A percentile compares a stretch with the other conserved stretches of the same genome.
phyloP scores from a whole-genome alignment of 92 coral and sea anemone genomes.

The Zoanthus gigantus region DNA sequence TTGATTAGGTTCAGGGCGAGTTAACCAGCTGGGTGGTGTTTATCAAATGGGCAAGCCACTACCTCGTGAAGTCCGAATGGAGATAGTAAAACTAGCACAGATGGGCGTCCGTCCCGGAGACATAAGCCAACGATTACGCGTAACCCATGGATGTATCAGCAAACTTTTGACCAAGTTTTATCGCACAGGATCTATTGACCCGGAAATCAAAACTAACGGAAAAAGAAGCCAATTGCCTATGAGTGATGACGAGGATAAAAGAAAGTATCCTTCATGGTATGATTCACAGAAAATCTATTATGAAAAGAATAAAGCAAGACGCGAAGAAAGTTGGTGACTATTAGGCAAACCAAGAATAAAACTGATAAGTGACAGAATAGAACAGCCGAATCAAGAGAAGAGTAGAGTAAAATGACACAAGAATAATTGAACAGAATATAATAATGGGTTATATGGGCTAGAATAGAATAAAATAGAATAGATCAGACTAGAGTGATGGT shows the following conservation, averaged over 20 bases:
- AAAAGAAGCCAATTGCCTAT: not conserved
- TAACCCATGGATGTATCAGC: slow-evolving; percentile 32
- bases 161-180: slow-evolving; percentile 30
- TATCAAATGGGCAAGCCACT: slow-evolving; percentile 40
- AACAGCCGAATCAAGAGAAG: not conserved
- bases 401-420: not conserved
- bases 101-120: slow-evolving; percentile 37
- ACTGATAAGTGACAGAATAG: not conserved
- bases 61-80: slow-evolving; percentile 20
- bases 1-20: slow-evolving; percentile 27
- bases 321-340: not conserved
- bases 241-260: not conserved
- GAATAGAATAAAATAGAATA: not conserved
- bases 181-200: slow-evolving; percentile 40
- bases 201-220: slow-evolving; percentile 14
- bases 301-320: not conserved
- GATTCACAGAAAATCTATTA: not conserved
- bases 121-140: slow-evolving; percentile 24
- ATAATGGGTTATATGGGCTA: not conserved
- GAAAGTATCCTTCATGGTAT: not conserved
- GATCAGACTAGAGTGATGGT: not conserved
- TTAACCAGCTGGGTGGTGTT: slow-evolving; percentile 26
- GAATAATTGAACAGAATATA: slow-evolving; percentile 8
- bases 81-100: slow-evolving; percentile 26
- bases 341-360: not conserved